Evolutionary conservation across 2,113 vertebrate genomes (phyloP), one percentile per base, ranked within the genome.

Genomic region (zebrafish (Danio rerio)): DNA sequence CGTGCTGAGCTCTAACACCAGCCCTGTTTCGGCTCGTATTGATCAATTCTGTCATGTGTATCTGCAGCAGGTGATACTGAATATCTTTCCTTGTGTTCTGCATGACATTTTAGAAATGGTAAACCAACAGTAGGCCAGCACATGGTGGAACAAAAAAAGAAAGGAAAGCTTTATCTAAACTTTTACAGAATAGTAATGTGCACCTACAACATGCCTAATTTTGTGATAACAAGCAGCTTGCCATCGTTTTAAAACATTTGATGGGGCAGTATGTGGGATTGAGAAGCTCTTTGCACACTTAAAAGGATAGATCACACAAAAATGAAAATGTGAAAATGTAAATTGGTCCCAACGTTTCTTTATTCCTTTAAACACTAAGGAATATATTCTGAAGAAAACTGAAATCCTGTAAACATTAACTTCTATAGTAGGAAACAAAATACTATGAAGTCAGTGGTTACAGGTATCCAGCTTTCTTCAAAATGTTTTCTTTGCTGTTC

Each of bases 21-120:
- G 1, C 65, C 31, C 49, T 85, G 56, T 80, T 90, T 92, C 81
- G 82, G 89, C 84, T 89, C 82, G 76, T 91, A 92, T 92, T 89
- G 92, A 93, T 92, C 87, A 83, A 78, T 71, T 85, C 79, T 89
- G 90, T 90, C 91, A 85, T 52, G 40, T 43, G 55, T 65, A 80
- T 87, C 88, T 85, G 88, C 73, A 83, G 86, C 87, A 84, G 86
- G 78, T 91, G 91, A 89, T 82, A 81, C 85, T 65, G 47, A 43
- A 81, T 83, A 86, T 90, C 78, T 83, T 21, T 84, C 73, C 65
- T 81, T 50, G 83, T 56, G 62, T 80, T 69, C 69, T 80, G 77
- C 83, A 87, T 85, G 42, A 77, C 53, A 86, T 78, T 50, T 77
- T 62, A 63, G 20, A 31, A 43, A 63, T 77, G n/a, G 47, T n/a